Base-by-base conservation (phyloP, 1,140 invertebrate species). In the Tetramorium alpestre region DNA sequence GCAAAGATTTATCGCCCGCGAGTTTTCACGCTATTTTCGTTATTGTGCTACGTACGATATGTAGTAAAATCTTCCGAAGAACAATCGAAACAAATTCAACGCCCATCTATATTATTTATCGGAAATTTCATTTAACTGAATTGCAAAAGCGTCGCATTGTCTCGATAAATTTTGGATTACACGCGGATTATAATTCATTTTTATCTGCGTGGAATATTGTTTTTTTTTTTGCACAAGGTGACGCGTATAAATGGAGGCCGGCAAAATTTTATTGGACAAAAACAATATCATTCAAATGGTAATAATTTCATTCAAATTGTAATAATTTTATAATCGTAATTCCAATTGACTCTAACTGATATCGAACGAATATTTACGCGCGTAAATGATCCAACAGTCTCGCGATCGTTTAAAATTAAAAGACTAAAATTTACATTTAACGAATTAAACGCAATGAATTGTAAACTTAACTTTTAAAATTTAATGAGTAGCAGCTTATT, bases 121-220 rank as follows among this genome's bases (percentile, higher is more conserved):
- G 80, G n/a, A 22, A 51, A 84, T 84, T 84, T 84, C 69, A 62
- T 84, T 84, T 84, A 84, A 64, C 69, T 49, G 80, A 44, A 75
- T 75, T 60, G 67, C 67, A 84, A 73, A 84, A 84, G 69, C 69
- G 41, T 47, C 80, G 69, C 49, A 75, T 84, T 84, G 80, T 84
- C 69, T 41, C 80, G 80, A 84, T 84, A 75, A 84, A 84, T 84
- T 84, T 75, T 47, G 54, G 51, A 84, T 73, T 73, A 84, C 80
- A 49, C n/a, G 25, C 69, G 41, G 41, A 84, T 84, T 60, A 84
- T 70, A 84, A 84, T 84, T 62, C 72, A 28, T 47, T 75, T 75
- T 84, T 84, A 58, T 60, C 69, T 60, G 51, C 7, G 41, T 13
- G 22, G 10, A 22, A 60, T 73, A 33, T 62, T 44, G 54, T 58